Base-by-base conservation (phyloP, 2,113 vertebrate genomes). In the Sapayoa aenigma region DNA sequence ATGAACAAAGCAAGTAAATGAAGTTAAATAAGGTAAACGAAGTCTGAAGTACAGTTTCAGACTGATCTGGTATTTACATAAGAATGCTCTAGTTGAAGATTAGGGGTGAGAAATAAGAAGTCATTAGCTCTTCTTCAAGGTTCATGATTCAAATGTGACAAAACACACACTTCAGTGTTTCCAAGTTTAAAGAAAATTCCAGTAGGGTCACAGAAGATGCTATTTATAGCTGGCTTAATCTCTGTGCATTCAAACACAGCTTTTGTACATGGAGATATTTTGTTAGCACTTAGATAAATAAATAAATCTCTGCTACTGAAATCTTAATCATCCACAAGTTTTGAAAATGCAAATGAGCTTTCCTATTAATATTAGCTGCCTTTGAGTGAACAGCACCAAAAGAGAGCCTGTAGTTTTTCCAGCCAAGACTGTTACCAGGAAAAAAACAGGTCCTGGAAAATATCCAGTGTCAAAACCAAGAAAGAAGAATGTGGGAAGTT, bases 111-210 rank as follows among this genome's bases (percentile, higher is more conserved):
- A 87, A 97, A 73, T 94, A 96, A 96, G 96, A 91, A 94, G 94
- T 97, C 97, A 97, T 97, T 97, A 96, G 94, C 95, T 96, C 95
- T 96, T 97, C 97, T 98, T 95, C 90, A 96, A 91, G 93, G 95
- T 97, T 96, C 96, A 97, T 96, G 96, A 98, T 95, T 98, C 96
- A 96, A 95, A 90, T 93, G 89, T 95, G 90, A 95, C 96, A 97
- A 96, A 97, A 97, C 97, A 97, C 97, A 97, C 96, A 95, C 97
- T 96, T 97, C 98, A 97, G 93, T 97, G 96, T 98, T 96, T 98
- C 94, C 95, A 97, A 93, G 97, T 95, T 96, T 97, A 97, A 97
- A 97, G 96, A 96, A 97, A 97, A 97, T 95, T 95, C 96, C 97
- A 97, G 73, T 94, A 97, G 96, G 96, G 97, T 98, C 97, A 97